Evolutionary conservation across 2,888 invertebrate species (phyloP), one percentile per base, ranked within the genome.

Genomic region (Schizotus pectinicornis): DNA sequence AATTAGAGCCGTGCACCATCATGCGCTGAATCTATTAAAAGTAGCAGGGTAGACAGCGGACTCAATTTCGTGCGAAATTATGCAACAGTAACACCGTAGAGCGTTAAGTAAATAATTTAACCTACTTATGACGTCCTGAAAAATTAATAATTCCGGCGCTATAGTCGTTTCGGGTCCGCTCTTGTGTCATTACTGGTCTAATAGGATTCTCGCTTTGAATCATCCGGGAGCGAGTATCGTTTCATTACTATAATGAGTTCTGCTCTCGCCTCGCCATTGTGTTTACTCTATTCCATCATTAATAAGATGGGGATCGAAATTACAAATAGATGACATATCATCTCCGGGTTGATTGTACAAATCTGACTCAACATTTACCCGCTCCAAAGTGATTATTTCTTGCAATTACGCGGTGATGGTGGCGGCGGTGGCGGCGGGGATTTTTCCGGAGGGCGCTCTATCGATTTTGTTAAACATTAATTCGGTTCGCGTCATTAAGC

Each of bases 241-340:
- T 76, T 76, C 76, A 75, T 76, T 75, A 74, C 72, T 66, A 68
- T 70, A 72, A 72, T 69, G 72, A 72, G 70, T 68, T 69, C 66
- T 62, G 61, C 68, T 68, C 68, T 61, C 67, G 63, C 61, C 59
- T 59, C 61, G 63, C 69, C 72, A 74, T 76, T 74, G 74, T 74
- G 68, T 74, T 72, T 71, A 67, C 71, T 69, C 69, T 68, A 62
- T 62, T 65, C 58, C 56, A 63, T 69, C 72, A 69, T 73, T 75
- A 74, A 73, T 72, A 71, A 68, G 70, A 70, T 62, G 64, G 65
- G 68, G 67, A 69, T 72, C 66, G 71, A 70, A 73, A 74, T 74
- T 73, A 69, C 67, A 64, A 70, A 71, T 71, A 69, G 71, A 72
- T 73, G 73, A 72, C 73, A 69, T 70, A 70, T 72, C 71, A 71